A percentile compares a stretch with the other conserved stretches of the same genome.
Evolutionary conservation across 2,888 invertebrate species (phyloP).

Genomic region (Anarsia innoxiella): DNA sequence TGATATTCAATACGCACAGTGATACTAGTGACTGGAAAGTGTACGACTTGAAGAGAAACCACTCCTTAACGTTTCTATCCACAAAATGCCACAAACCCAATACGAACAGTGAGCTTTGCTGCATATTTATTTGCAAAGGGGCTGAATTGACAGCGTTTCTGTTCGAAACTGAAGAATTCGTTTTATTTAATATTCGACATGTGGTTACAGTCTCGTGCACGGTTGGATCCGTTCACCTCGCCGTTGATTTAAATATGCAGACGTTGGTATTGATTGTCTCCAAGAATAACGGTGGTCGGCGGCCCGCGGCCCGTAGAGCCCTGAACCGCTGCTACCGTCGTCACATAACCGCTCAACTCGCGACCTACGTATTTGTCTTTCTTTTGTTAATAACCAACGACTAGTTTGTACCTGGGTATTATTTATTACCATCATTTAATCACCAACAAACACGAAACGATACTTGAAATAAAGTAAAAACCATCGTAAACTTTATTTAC

Average conservation of each 20-base stretch:
- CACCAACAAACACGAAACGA: conserved; percentile 4
- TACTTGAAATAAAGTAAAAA: not conserved
- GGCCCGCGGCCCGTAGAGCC: conserved; percentile 19
- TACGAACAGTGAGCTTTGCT: conserved; percentile 18
- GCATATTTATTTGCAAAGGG: conserved; percentile 45
- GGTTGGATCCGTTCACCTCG: conserved; percentile 39
- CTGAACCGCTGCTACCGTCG: conserved; percentile 27
- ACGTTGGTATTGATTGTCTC: conserved; percentile 68
- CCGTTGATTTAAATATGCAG: conserved; percentile 67
- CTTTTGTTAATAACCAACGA: conserved; percentile 10
- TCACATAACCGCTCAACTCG: conserved; percentile 16
- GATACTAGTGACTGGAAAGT: conserved; percentile 44
- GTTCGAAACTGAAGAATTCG: too few relatives aligned
- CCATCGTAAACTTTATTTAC: not conserved
- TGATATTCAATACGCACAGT: conserved; percentile 47
- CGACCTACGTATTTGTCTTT: conserved; percentile 10
- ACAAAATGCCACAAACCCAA: conserved; percentile 18
- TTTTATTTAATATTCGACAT: too few relatives aligned
- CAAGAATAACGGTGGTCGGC: conserved; percentile 56
- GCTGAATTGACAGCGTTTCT: too few relatives aligned
- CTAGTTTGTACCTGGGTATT: conserved; percentile 1
- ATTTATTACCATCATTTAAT: conserved; percentile 10
- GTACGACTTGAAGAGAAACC: conserved; percentile 24
- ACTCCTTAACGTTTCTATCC: conserved; percentile 13
- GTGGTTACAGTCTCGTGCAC: conserved; percentile 14